These are phyloP conservation scores for Cherax quadricarinatus DNA, from an alignment of 1,140 invertebrate genomes.

Conservation along the genomic window DNA sequence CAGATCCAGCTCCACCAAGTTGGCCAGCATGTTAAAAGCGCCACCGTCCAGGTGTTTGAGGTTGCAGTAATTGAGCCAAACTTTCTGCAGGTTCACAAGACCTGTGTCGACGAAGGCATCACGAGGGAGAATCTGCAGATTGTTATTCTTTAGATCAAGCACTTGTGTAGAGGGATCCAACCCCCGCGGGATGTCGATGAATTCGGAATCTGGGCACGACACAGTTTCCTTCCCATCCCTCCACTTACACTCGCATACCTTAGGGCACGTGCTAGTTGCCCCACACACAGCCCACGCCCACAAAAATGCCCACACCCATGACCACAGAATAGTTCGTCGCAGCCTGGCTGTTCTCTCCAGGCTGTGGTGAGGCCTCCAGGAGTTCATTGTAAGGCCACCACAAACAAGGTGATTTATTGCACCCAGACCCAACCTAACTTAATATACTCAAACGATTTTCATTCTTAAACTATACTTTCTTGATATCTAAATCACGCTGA, in stretches of 20 bases:
- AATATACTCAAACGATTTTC: too few relatives aligned
- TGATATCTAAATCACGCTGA: not conserved
- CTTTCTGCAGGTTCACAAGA: slow-evolving; percentile 90
- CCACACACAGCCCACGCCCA: slow-evolving; percentile 58
- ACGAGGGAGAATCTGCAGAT: slow-evolving; percentile 87
- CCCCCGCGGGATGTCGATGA: slow-evolving; percentile 72
- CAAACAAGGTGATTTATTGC: too few relatives aligned
- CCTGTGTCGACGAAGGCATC: slow-evolving; percentile 88
- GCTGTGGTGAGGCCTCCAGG: slow-evolving; percentile 13
- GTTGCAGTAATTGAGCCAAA: slow-evolving; percentile 83
- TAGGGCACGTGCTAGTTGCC: slow-evolving; percentile 81
- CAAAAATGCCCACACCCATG: slow-evolving; percentile 55
- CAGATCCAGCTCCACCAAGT: slow-evolving; percentile 89
- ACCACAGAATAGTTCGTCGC: slow-evolving; percentile 26
- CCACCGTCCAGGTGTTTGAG: slow-evolving; percentile 89
- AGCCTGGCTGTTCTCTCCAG: slow-evolving; percentile 30
- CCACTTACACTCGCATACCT: slow-evolving; percentile 93
- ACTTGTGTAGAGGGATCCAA: slow-evolving; percentile 81
- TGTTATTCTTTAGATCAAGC: slow-evolving; percentile 90
- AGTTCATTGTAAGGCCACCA: slow-evolving; percentile 21
- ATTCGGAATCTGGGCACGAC: slow-evolving; percentile 86
- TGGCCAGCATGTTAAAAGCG: slow-evolving; percentile 89
- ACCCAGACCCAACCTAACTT: not conserved
- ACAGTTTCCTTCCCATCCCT: slow-evolving; percentile 93
- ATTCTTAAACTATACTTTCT: too few relatives aligned